Evolutionary conservation across 2,888 invertebrate species (phyloP), one percentile per base, ranked within the genome.

Genomic region (Pseudococcus viburni): DNA sequence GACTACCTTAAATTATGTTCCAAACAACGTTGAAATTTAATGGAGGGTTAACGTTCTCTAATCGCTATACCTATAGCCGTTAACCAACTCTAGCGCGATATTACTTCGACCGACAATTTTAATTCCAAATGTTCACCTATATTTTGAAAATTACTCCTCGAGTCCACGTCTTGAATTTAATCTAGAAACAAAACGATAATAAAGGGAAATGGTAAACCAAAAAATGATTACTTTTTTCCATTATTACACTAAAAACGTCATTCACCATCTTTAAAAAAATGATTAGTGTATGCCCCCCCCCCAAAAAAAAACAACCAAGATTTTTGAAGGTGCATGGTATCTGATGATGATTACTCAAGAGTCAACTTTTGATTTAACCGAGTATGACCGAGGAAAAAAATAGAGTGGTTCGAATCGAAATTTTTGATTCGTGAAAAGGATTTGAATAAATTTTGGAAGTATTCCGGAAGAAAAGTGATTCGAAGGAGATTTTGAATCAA

Each of bases 31-130:
- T 64, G 22, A 64, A 64, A 64, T 64, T 64, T 64, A 64, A 64
- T 64, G 64, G 64, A 64, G 64, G 64, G 64, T 64, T 64, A 64
- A 64, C 64, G 64, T 64, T 64, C 64, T 64, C 22, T 64, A 64
- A 64, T 64, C 64, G 64, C 22, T 12, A 22, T 22, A 64, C 22
- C 59, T n/a, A 19, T 59, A 59, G n/a, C 59, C 64, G 64, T 64
- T 22, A 64, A 64, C 64, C 64, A 64, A 64, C 22, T 64, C 22
- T 64, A 22, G 11, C 9, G 6, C 64, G 64, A 64, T 64, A 64
- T 64, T 64, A 64, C 64, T 1, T 64, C 64, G 19, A 22, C 64
- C 22, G 8, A 22, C 15, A 64, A 64, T 64, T 59, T 64, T 64
- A 64, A 64, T 64, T 64, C 22, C 64, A 64, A 64, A 5, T 15